Evolutionary conservation across 2,113 vertebrate genomes (phyloP), one percentile per base, ranked within the genome.

Genomic region (Hystrix cristata): DNA sequence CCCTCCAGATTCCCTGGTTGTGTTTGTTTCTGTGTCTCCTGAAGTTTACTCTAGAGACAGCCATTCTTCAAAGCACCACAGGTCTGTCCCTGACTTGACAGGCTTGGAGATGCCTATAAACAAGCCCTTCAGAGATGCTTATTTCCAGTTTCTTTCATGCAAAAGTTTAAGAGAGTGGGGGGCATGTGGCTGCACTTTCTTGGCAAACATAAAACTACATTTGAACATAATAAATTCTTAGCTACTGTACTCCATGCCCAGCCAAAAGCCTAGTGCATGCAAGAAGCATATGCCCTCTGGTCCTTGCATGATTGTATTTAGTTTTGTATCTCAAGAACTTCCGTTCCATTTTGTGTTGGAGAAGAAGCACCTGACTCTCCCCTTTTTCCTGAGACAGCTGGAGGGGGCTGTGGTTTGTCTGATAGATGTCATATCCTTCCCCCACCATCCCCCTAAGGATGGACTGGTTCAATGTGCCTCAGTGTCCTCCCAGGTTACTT

Each of bases 101-200:
- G 92, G 38, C 48, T 76, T 46, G 82, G 89, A 92, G 87, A 65
- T 11, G n/a, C 5, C 3, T 59, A 27, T 38, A 18, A 21, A 76
- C 84, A 72, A 9, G 43, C 31, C 31, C 29, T 76, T 90, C 29
- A 38, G 2, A 43, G 90, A 71, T 76, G 25, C 21, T 10, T 38
- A 3, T 83, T 93, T 95, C 85, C 79, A 65, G 62, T 90, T 93
- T 92, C 19, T 51, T 95, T 94, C 86, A 80, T 84, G 90, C 4
- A 69, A 18, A 59, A 87, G 67, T 25, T 11, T 38, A 51, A 59
- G 48, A 67, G 23, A n/a, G n/a, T 0, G 7, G 53, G 60, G 48
- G 69, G 5, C 7, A 14, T 46, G 72, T 34, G 7, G 29, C 4
- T 81, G 7, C 34, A 23, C 34, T 51, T 64, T 38, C 51, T 60